Base-by-base conservation (phyloP, 2,888 invertebrate species). In the Drosophila affinis region DNA sequence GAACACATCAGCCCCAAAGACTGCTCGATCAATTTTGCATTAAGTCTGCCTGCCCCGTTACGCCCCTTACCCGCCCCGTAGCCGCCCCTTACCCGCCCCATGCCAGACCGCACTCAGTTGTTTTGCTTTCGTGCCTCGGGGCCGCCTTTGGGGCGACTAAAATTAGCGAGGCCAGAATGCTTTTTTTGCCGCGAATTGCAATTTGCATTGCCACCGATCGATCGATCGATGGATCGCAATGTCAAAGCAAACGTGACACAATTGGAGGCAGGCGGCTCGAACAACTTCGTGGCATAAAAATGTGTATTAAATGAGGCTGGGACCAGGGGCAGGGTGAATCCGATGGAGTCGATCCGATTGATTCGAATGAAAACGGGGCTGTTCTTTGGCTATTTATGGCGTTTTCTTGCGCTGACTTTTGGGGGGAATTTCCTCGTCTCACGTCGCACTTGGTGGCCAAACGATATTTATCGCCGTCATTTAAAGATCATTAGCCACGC, bases 221-320 rank as follows among this genome's bases (percentile, higher is more conserved):
- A 29, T 51, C 55, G 18, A 46, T 52, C 7, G 48, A 60, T 21
- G 39, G 46, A 45, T 32, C 46, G 52, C 84, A 84, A 81, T 84
- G 80, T 76, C 80, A 81, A 48, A 59, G 68, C 52, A 72, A 71
- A 72, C 81, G 80, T 57, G 77, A 76, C 72, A 79, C 65, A 76
- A 65, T 70, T 52, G 73, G 34, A 21, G 61, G 39, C 39, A 46
- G 48, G n/a, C 48, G 47, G 51, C 21, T 21, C 46, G 48, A 57
- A 48, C 62, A 17, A 18, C 44, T 45, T 54, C 48, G 51, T 24
- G 49, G 51, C 79, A 69, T 69, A 69, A 79, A 70, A 68, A 65
- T 63, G 51, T 63, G 56, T 60, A 56, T 49, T 49, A 58, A 49
- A 68, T 58, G 52, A 54, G 5, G 47, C 18, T 29, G 29, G 9